Evolutionary conservation across 2,113 vertebrate genomes (phyloP).

Genomic region (Phalacrocorax aristotelis): DNA sequence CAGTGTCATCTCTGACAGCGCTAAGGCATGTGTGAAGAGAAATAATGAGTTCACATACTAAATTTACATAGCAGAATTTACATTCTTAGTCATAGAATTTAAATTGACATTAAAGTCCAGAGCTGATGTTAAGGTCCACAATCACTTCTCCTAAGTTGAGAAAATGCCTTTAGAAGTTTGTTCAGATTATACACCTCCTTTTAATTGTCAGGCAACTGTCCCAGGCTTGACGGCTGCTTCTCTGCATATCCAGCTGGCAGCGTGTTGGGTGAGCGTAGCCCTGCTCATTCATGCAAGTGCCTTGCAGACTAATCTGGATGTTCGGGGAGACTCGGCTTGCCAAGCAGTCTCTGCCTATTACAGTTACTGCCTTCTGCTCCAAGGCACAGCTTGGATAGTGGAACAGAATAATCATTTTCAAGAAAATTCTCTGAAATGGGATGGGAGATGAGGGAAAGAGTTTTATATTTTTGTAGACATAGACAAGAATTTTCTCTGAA

Average conservation of each 20-base stretch:
- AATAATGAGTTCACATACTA: neutral
- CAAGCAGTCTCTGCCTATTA: neutral
- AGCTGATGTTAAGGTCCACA: neutral
- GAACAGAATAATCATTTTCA: neutral
- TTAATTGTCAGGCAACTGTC: neutral
- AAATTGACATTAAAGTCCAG: neutral
- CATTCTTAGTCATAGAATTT: neutral
- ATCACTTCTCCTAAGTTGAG: neutral
- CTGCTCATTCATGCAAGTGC: neutral
- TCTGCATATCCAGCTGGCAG: neutral
- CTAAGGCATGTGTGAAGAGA: neutral
- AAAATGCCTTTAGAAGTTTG: neutral
- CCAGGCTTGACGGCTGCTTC: neutral
- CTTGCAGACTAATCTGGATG: neutral
- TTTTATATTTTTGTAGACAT: conserved; percentile 1
- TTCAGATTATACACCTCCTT: neutral
- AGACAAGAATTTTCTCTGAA: neutral
- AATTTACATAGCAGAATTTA: neutral
- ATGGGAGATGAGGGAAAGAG: neutral
- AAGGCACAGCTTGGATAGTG: neutral
- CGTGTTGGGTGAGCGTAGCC: neutral
- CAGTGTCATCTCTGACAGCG: neutral
- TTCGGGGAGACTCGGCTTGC: neutral
- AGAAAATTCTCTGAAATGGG: neutral
- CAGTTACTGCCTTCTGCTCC: neutral